A percentile compares a stretch with the other conserved stretches of the same genome.
Evolutionary conservation across 2,888 invertebrate genomes (phyloP).

Genomic region (Tillus elongatus): DNA sequence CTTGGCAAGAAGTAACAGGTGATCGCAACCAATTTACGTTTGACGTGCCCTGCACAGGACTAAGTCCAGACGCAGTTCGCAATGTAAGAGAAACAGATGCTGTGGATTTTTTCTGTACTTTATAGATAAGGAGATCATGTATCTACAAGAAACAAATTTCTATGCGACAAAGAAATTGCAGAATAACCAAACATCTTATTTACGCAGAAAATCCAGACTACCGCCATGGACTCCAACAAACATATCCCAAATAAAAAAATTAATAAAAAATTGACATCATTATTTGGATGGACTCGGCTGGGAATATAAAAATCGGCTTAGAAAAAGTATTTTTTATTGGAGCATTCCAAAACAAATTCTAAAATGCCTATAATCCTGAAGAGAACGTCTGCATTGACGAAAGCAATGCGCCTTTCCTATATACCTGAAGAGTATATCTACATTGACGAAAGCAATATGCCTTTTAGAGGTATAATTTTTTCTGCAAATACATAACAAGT

Average conservation of each 20-base stretch:
- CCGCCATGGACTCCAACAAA: not conserved
- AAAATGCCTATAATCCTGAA: constrained; percentile 20
- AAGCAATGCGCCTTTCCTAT: constrained; percentile 20
- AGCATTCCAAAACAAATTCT: constrained; percentile 17
- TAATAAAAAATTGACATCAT: too few relatives aligned
- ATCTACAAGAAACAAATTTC: constrained; percentile 1
- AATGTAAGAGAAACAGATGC: not conserved
- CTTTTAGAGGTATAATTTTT: constrained; percentile 18
- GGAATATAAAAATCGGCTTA: too few relatives aligned
- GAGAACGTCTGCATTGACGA: constrained; percentile 23
- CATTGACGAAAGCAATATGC: constrained; percentile 23
- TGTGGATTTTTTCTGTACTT: not conserved
- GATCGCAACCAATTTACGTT: not conserved
- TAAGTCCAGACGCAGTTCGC: not conserved
- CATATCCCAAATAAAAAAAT: too few relatives aligned
- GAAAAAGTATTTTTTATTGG: too few relatives aligned
- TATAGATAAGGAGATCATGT: not conserved
- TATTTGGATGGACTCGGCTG: too few relatives aligned
- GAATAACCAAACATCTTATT: not conserved
- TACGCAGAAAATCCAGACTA: not conserved
- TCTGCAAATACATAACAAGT: constrained; percentile 18
- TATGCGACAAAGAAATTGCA: not conserved
- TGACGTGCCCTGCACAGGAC: not conserved
- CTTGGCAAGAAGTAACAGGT: constrained; percentile 4
- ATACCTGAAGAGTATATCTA: constrained; percentile 21